Conservation (phyloP, 2,888 invertebrate genomes). For the Nysson spinosus region DNA sequence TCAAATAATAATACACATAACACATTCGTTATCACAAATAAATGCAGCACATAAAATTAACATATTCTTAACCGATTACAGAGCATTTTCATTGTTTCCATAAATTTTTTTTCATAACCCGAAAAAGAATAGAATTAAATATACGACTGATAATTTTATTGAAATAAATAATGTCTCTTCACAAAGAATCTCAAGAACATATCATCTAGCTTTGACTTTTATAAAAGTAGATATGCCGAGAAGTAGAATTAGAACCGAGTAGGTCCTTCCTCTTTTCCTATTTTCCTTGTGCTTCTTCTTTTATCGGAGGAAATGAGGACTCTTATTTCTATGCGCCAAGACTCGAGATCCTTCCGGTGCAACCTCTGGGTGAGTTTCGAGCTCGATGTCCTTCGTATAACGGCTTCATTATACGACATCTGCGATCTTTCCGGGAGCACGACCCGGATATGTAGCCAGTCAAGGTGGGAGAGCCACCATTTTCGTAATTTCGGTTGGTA, state of each 20-base stretch:
- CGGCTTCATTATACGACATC: slow-evolving; percentile 63
- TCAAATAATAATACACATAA: too few relatives aligned
- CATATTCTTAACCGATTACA: neutral
- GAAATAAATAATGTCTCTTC: too few relatives aligned
- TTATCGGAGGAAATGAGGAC: slow-evolving; percentile 45
- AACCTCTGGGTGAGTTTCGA: slow-evolving; percentile 26
- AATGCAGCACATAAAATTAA: too few relatives aligned
- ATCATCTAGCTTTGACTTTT: slow-evolving; percentile 32
- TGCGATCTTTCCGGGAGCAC: slow-evolving; percentile 51
- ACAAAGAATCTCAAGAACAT: neutral
- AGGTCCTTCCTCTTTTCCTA: slow-evolving; percentile 8
- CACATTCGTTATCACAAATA: too few relatives aligned
- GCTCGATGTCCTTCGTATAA: slow-evolving; percentile 56
- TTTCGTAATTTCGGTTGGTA: slow-evolving; percentile 44
- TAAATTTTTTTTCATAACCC: too few relatives aligned
- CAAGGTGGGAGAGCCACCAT: slow-evolving; percentile 15
- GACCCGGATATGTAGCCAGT: slow-evolving; percentile 41
- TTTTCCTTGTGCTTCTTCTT: slow-evolving; percentile 32
- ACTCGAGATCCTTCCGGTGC: slow-evolving; percentile 6
- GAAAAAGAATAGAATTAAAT: too few relatives aligned
- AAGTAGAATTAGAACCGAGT: slow-evolving; percentile 6
- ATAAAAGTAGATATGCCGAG: slow-evolving; percentile 14
- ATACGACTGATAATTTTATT: slow-evolving; percentile 27
- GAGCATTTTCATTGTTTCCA: too few relatives aligned
- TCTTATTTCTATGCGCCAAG: slow-evolving; percentile 42